Percentiles rank a stretch among this genome's conserved stretches.
Evolutionary conservation across 2,888 invertebrate genomes (phyloP).

Genomic region (Acanthosepion pharaonis): DNA sequence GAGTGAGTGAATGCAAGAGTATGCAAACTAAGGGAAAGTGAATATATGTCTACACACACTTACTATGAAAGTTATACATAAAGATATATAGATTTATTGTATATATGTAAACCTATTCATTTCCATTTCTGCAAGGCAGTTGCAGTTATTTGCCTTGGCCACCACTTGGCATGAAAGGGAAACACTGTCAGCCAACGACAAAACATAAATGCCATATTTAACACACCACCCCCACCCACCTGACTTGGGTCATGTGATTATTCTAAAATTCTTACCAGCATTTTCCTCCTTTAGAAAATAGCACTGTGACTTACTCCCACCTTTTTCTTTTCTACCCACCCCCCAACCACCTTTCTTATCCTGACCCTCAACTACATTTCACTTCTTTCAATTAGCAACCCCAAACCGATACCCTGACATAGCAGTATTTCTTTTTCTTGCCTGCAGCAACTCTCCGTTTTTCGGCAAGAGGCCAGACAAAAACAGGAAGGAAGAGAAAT

Average conservation of each 20-base stretch:
- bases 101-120: not conserved
- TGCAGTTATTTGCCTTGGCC: not conserved
- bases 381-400: not conserved
- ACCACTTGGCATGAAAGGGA: not conserved
- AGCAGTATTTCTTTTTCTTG: not conserved
- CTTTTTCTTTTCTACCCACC: too few species aligned
- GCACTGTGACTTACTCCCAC: not conserved
- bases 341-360: not conserved
- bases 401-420: constrained; percentile 14
- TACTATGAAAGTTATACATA: too few species aligned
- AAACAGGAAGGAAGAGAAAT: not conserved
- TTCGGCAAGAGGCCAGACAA: not conserved
- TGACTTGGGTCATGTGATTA: not conserved
- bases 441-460: not conserved
- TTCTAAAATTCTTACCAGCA: not conserved
- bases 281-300: not conserved
- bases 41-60: too few species aligned
- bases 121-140: not conserved
- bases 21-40: too few species aligned
- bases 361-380: not conserved
- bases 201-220: not conserved
- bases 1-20: too few species aligned
- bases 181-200: not conserved
- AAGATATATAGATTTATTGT: too few species aligned
- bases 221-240: not conserved